These are phyloP conservation scores for Lerista edwardsae DNA, from an alignment of 2,797 vertebrate genomes.

Conservation along the genomic window DNA sequence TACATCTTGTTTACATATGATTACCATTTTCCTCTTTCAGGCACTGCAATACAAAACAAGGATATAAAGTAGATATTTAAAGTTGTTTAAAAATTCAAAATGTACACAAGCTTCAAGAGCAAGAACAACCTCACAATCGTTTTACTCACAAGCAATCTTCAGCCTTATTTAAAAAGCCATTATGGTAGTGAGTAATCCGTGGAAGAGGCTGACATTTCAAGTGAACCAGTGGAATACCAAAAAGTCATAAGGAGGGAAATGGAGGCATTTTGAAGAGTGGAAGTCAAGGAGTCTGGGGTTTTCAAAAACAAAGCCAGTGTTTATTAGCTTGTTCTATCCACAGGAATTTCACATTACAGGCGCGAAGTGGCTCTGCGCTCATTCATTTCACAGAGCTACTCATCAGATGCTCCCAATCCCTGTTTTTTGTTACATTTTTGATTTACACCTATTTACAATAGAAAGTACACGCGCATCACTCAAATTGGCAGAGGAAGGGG, in stretches of 20 bases:
- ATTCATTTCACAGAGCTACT: slow-evolving; percentile 24
- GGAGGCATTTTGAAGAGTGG: neutral
- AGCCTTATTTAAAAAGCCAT: neutral
- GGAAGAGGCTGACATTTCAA: neutral
- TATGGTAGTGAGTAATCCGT: neutral
- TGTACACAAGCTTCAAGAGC: neutral
- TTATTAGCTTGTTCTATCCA: slow-evolving; percentile 73
- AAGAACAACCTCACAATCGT: neutral
- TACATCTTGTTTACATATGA: neutral
- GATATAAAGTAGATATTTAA: neutral
- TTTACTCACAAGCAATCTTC: neutral
- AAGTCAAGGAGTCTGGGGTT: slow-evolving; percentile 12
- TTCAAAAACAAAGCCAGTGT: slow-evolving; percentile 74
- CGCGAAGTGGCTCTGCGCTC: slow-evolving; percentile 18
- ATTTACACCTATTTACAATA: slow-evolving; percentile 64
- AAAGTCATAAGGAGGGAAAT: neutral
- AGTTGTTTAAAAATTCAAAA: neutral
- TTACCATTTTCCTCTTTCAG: neutral
- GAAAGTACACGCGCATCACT: slow-evolving; percentile 12
- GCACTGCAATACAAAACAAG: neutral
- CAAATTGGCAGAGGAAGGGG: neutral
- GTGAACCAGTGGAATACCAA: neutral
- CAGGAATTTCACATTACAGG: slow-evolving; percentile 44
- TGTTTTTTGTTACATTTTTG: slow-evolving; percentile 35
- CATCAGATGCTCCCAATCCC: slow-evolving; percentile 17